A percentile compares a stretch with the other conserved stretches of the same genome.
Conservation (phyloP, 1,140 invertebrate species). For the Drosophila ohnishii region DNA sequence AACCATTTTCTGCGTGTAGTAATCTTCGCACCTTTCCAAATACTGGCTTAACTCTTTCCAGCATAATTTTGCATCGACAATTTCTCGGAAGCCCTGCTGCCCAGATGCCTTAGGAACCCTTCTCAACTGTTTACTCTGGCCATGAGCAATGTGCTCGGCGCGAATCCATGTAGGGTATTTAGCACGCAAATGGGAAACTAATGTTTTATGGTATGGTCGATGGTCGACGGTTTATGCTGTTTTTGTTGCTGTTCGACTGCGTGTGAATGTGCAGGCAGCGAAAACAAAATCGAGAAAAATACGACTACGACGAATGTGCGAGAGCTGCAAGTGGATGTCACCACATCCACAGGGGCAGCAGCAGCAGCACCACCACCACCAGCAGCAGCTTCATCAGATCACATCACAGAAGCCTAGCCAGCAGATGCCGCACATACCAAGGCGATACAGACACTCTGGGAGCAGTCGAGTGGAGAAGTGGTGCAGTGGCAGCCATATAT, state of each 20-base stretch:
- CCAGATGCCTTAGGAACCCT: conserved; percentile 17
- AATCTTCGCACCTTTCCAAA: conserved; percentile 27
- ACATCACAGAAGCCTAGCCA: conserved; percentile 76
- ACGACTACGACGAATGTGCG: conserved; percentile 72
- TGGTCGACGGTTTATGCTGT: conserved; percentile 50
- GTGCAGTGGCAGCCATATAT: conserved; percentile 16
- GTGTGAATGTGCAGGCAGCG: conserved; percentile 69
- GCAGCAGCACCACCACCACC: conserved; percentile 8
- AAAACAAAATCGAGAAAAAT: conserved; percentile 62
- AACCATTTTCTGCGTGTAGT: conserved; percentile 3
- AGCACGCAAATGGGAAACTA: conserved; percentile 80
- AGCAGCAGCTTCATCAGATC: conserved; percentile 60
- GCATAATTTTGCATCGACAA: conserved; percentile 15
- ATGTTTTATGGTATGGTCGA: conserved; percentile 75
- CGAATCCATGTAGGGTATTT: conserved; percentile 69
- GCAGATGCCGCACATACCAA: conserved; percentile 80
- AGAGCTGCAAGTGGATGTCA: conserved; percentile 74
- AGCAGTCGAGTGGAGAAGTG: conserved; percentile 41
- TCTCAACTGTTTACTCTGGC: neutral
- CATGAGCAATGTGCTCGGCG: conserved; percentile 34
- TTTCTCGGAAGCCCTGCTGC: conserved; percentile 17
- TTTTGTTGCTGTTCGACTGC: conserved; percentile 56
- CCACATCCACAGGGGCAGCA: conserved; percentile 53
- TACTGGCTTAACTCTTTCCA: neutral
- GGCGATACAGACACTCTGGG: conserved; percentile 77